Conservation (phyloP, 2,888 invertebrate species). For the Plagodis pulveraria region DNA sequence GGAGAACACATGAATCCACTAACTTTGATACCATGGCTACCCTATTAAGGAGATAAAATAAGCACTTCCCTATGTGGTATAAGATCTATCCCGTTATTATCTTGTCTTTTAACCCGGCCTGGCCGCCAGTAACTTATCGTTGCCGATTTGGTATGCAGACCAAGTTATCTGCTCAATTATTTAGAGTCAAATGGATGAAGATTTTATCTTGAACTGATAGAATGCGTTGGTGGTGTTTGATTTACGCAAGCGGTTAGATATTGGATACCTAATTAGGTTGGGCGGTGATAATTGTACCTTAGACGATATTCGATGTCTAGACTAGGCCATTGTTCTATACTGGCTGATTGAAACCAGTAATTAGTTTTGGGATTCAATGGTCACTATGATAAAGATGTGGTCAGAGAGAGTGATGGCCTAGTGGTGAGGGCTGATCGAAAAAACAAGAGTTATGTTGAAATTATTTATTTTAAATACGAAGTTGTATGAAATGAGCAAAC, state of each 20-base stretch:
- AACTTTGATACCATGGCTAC: constrained; percentile 8
- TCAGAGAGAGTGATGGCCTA: too few relatives aligned
- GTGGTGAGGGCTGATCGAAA: too few relatives aligned
- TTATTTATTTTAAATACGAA: too few relatives aligned
- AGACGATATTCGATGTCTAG: too few relatives aligned
- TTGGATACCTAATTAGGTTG: constrained; percentile 8
- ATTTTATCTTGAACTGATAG: constrained; percentile 33
- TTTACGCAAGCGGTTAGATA: constrained; percentile 20
- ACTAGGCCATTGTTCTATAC: too few relatives aligned
- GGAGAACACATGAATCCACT: not conserved
- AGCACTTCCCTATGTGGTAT: constrained; percentile 4
- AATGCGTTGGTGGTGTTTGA: constrained; percentile 27
- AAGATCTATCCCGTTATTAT: constrained; percentile 43
- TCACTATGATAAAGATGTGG: too few relatives aligned
- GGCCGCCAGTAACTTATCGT: constrained; percentile 46
- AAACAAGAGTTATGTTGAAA: too few relatives aligned
- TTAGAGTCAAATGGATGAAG: constrained; percentile 26
- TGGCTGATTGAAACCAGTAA: too few relatives aligned
- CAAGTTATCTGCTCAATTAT: constrained; percentile 48
- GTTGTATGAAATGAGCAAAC: too few relatives aligned
- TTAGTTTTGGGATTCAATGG: too few relatives aligned
- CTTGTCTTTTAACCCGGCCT: constrained; percentile 48
- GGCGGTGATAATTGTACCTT: not conserved
- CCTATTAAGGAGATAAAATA: constrained; percentile 28
- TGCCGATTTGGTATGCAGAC: constrained; percentile 40